Percentiles rank a stretch among this genome's conserved stretches.
Evolutionary conservation across 2,797 vertebrate species (phyloP).

Genomic region (Propithecus deckenii): DNA sequence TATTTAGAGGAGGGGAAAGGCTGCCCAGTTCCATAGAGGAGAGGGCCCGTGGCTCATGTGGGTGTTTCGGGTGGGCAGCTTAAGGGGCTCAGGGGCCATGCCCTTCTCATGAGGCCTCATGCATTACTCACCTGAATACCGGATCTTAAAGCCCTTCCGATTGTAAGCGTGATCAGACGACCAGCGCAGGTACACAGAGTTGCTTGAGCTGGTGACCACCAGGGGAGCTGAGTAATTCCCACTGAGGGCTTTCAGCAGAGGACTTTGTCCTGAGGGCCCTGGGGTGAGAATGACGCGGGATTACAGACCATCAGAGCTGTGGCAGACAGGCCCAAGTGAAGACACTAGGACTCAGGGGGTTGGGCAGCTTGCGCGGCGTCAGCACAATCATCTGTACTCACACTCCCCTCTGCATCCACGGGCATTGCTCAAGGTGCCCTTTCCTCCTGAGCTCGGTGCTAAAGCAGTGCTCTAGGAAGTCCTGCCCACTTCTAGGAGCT

Average conservation of each 20-base stretch:
- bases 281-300: not conserved
- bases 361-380: not conserved
- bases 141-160: slow-evolving; percentile 97
- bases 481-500: not conserved
- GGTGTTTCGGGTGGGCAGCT: not conserved
- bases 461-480: not conserved
- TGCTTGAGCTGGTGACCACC: slow-evolving; percentile 94
- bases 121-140: slow-evolving; percentile 91
- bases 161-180: slow-evolving; percentile 97
- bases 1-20: not conserved
- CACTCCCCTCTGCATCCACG: not conserved
- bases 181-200: slow-evolving; percentile 96
- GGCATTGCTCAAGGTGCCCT: not conserved
- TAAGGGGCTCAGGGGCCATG: not conserved
- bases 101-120: accelerated
- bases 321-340: not conserved
- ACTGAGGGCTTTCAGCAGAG: slow-evolving; percentile 94
- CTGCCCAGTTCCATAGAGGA: accelerated
- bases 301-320: not conserved
- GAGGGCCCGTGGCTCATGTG: not conserved
- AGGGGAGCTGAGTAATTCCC: slow-evolving; percentile 97
- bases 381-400: not conserved
- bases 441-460: not conserved
- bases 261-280: slow-evolving; percentile 96
- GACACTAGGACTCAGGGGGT: accelerated